phyloP scores from a whole-genome alignment of 2,888 invertebrate genomes.

The Amphipoea oculea region DNA sequence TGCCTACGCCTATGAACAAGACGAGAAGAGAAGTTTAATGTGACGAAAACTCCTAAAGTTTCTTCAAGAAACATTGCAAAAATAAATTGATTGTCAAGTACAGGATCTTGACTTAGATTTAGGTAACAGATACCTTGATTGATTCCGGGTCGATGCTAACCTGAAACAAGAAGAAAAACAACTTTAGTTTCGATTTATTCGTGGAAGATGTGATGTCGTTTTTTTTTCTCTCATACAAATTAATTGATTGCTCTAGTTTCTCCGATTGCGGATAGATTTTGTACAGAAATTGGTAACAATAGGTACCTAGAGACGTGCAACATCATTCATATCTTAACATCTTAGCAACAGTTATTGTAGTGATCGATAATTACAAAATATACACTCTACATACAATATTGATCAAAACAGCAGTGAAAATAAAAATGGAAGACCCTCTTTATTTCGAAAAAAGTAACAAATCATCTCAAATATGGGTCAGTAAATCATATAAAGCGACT shows the following conservation, averaged over 20 bases:
- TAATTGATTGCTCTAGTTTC: neutral
- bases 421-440: neutral
- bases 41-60: neutral
- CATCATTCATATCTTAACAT: too few relatives aligned
- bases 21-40: neutral
- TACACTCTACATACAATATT: too few relatives aligned
- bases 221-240: neutral
- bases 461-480: neutral
- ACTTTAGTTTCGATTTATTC: constrained; percentile 10
- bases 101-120: neutral
- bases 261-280: neutral
- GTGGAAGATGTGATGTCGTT: too few relatives aligned
- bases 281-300: too few relatives aligned
- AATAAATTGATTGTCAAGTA: neutral
- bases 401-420: neutral
- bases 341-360: too few relatives aligned
- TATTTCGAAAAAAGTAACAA: constrained; percentile 7
- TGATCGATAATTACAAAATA: neutral
- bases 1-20: neutral
- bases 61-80: neutral
- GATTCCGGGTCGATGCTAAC: constrained; percentile 14
- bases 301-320: too few relatives aligned
- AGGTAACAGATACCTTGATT: constrained; percentile 5
- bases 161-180: constrained; percentile 40
- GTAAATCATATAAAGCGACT: constrained; percentile 14